Conservation (phyloP, 35 echinoderm and acorn worm genomes). For the Strongylocentrotus purpuratus region DNA sequence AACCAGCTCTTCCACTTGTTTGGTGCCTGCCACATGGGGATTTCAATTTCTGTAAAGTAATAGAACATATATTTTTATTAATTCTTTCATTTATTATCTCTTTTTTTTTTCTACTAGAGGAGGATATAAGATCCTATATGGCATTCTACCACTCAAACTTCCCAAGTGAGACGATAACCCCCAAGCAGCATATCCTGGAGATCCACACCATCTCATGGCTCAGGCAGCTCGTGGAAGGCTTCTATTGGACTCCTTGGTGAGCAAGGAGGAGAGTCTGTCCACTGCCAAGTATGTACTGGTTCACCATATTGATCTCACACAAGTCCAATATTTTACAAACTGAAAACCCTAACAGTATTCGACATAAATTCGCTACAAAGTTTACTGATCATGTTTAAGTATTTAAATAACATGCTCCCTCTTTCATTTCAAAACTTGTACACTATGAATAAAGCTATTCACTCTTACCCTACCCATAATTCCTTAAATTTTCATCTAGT, state of each 20-base stretch:
- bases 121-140: not conserved
- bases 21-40: conserved; percentile 28
- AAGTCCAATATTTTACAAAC: no score
- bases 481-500: no score
- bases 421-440: no score
- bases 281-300: not conserved
- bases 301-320: no score
- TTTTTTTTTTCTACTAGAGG: not conserved
- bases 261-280: not conserved
- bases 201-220: not conserved
- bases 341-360: no score
- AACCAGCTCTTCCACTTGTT: conserved; percentile 45
- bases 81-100: not conserved
- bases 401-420: no score
- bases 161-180: not conserved
- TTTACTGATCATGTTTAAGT: no score
- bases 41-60: not conserved
- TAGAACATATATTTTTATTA: not conserved
- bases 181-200: not conserved
- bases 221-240: not conserved
- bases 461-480: no score
- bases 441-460: no score
- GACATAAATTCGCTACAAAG: no score
- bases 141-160: not conserved
- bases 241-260: not conserved